phyloP scores from a whole-genome alignment of 2,113 vertebrate species.

The Periophthalmodon schlosseri region DNA sequence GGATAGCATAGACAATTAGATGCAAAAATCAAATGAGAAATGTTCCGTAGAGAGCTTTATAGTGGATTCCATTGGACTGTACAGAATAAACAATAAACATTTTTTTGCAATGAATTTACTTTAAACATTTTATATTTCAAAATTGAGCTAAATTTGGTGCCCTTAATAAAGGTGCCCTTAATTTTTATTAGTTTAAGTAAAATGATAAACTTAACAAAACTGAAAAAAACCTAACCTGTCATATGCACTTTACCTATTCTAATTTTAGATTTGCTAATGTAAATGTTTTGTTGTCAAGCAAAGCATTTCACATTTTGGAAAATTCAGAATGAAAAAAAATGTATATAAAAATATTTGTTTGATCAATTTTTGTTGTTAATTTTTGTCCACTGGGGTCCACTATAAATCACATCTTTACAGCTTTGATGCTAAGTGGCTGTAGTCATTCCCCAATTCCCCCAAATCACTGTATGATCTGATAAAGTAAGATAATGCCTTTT shows the following conservation, averaged over 20 bases:
- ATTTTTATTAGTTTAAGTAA: no score
- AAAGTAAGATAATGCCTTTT: constrained; percentile 10
- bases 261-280: background rate
- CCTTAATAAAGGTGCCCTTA: no score
- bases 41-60: background rate
- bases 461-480: background rate
- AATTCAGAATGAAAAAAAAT: background rate
- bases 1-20: background rate
- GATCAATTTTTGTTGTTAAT: background rate
- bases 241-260: no score
- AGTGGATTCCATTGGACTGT: background rate
- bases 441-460: background rate
- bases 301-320: background rate
- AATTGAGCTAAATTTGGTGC: no score
- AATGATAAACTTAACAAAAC: no score
- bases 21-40: background rate
- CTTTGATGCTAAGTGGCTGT: background rate
- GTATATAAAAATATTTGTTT: background rate
- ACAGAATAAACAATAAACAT: background rate
- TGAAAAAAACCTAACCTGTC: no score
- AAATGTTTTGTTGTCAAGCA: no score
- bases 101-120: background rate
- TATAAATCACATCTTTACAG: background rate
- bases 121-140: no score
- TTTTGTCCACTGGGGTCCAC: background rate